phyloP scores from a whole-genome alignment of 2,113 vertebrate genomes.

The Pseudorhombus dupliciocellatus region DNA sequence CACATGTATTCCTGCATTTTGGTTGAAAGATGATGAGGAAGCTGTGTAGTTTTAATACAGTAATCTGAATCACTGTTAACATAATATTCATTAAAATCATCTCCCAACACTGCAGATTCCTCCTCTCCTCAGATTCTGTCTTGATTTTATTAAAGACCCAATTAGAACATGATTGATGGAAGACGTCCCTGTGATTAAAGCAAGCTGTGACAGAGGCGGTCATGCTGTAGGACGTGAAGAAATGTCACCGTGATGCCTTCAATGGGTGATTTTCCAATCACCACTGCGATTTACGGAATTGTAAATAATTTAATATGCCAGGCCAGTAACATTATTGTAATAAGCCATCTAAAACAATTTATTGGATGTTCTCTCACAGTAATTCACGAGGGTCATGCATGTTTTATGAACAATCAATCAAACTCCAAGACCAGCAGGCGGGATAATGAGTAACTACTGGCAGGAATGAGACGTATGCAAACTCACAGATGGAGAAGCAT shows the following conservation, averaged over 20 bases:
- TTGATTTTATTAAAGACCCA: slow-evolving; percentile 68
- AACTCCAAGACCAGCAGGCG: slow-evolving; percentile 68
- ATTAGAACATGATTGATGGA: slow-evolving; percentile 77
- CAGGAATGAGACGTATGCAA: slow-evolving; percentile 55
- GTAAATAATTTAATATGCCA: slow-evolving; percentile 79
- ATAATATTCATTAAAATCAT: slow-evolving; percentile 54
- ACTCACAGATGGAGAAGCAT: slow-evolving; percentile 34
- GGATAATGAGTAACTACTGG: slow-evolving; percentile 69
- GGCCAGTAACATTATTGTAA: slow-evolving; percentile 79
- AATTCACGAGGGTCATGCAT: slow-evolving; percentile 79
- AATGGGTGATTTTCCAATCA: slow-evolving; percentile 76
- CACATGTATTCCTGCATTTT: slow-evolving; percentile 10
- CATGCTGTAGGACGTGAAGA: slow-evolving; percentile 57
- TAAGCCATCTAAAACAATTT: slow-evolving; percentile 85
- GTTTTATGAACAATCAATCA: slow-evolving; percentile 83
- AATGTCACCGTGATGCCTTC: slow-evolving; percentile 71
- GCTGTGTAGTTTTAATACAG: slow-evolving; percentile 27
- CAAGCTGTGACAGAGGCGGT: slow-evolving; percentile 61
- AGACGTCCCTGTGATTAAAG: slow-evolving; percentile 66
- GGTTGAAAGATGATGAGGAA: background rate
- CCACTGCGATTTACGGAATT: slow-evolving; percentile 74
- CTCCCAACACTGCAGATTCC: slow-evolving; percentile 38
- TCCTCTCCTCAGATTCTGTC: slow-evolving; percentile 53
- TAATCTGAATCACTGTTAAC: slow-evolving; percentile 57
- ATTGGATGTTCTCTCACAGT: slow-evolving; percentile 79